These are phyloP conservation scores for Manis pentadactyla DNA, from an alignment of 2,797 vertebrate genomes.

Conservation along the genomic window DNA sequence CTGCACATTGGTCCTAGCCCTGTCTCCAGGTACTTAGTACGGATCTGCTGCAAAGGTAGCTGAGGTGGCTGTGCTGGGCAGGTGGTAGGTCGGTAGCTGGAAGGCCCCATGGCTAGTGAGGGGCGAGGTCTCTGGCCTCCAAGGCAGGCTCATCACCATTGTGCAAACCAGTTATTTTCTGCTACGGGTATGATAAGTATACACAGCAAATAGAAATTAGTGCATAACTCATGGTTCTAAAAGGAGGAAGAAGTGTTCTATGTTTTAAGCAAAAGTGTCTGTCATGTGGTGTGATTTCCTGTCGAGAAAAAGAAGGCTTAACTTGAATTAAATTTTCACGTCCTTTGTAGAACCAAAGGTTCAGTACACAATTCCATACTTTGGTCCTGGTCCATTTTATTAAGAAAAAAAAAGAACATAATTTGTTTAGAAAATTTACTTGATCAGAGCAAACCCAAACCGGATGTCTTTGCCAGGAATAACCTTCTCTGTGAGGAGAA, in stretches of 20 bases:
- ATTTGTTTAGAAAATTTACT: slow-evolving; percentile 75
- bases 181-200: neutral
- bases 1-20: neutral
- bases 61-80: neutral
- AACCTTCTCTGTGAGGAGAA: slow-evolving; percentile 50
- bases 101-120: neutral
- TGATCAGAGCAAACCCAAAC: slow-evolving; percentile 43
- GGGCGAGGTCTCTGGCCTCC: neutral
- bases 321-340: slow-evolving; percentile 77
- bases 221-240: slow-evolving; percentile 62
- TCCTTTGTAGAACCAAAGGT: slow-evolving; percentile 62
- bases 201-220: slow-evolving; percentile 69
- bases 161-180: neutral
- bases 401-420: slow-evolving; percentile 70
- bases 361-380: slow-evolving; percentile 3
- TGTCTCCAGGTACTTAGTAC: neutral
- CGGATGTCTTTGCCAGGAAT: slow-evolving; percentile 32
- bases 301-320: slow-evolving; percentile 78
- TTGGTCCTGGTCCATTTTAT: slow-evolving; percentile 75
- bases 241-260: slow-evolving; percentile 74
- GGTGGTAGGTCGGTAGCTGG: neutral
- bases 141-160: neutral
- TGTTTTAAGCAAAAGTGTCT: slow-evolving; percentile 77
- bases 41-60: neutral
- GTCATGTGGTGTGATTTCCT: slow-evolving; percentile 80